phyloP scores from a whole-genome alignment of 2,797 vertebrate genomes.

The Lepus townsendii region DNA sequence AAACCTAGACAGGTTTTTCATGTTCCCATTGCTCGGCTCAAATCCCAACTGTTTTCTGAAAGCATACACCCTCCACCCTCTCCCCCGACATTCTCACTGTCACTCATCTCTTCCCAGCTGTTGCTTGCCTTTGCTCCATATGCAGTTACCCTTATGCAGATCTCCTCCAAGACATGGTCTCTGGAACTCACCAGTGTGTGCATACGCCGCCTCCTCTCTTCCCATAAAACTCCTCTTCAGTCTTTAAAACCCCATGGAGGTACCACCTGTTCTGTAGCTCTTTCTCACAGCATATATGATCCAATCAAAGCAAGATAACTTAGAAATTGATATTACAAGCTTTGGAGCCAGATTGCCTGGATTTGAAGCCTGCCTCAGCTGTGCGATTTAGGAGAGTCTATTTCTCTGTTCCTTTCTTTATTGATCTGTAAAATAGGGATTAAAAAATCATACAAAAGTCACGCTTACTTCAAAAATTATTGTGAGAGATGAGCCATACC shows the following conservation, averaged over 20 bases:
- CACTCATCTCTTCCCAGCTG: accelerated
- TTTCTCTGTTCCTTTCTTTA: slow-evolving; percentile 6
- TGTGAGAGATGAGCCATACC: background rate
- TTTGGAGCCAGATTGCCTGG: background rate
- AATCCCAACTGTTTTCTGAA: background rate
- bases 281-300: background rate
- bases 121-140: background rate
- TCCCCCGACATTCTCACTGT: too few species aligned
- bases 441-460: background rate
- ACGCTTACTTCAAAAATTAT: background rate
- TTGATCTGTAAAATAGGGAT: background rate
- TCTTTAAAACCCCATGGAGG: background rate
- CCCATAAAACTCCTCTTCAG: background rate
- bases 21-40: background rate
- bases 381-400: background rate
- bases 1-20: background rate
- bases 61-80: background rate
- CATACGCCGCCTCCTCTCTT: background rate
- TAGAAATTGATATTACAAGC: background rate
- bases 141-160: background rate
- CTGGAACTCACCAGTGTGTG: background rate
- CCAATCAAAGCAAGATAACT: background rate
- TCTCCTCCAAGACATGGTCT: background rate
- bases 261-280: background rate
- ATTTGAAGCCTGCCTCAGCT: background rate